Base-by-base conservation (phyloP, 2,113 vertebrate genomes). In the Pardalotus punctatus region DNA sequence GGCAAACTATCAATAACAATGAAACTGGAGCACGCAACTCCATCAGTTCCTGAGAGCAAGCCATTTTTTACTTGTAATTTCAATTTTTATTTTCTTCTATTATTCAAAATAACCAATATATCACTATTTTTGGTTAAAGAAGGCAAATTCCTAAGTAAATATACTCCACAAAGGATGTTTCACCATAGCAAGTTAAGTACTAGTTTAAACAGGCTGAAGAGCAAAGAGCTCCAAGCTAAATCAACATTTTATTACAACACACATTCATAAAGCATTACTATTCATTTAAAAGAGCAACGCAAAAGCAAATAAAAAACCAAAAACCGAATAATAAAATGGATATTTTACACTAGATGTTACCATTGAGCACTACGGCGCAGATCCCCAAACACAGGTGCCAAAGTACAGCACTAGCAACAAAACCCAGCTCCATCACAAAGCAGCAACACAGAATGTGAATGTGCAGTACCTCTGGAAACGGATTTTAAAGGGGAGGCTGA, bases 191-290 rank as follows among this genome's bases (percentile, higher is more conserved):
- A 65, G 76, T 86, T 70, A 57, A 50, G 36, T 77, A 45, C 10
- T 45, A 58, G 22, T 50, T 93, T 78, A 54, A 96, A 95, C 96
- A 97, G 96, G 96, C 94, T 97, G 97, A 97, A 96, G 66, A 95
- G 96, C 94, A 93, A 96, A 94, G 95, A 95, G 94, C 95, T 96
- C 62, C 73, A 74, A 71, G 77, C 28, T 77, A 88, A 58, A 82
- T 24, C 65, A 70, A 77, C 57, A 40, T n/a, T 88, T 74, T 79
- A 92, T 47, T 57, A 65, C 71, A 61, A 89, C 28, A 66, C 9
- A 45, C 21, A 48, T 58, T 83, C 53, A 58, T 16, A 28, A 77
- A 78, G 56, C 18, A 54, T 38, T 2, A 79, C 23, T 2, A 80
- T 27, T 72, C 22, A 35, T 76, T 62, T 62, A 82, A 88, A 79